These are phyloP conservation scores for Notodonta dromedarius DNA, from an alignment of 2,888 invertebrate genomes.

Conservation along the genomic window DNA sequence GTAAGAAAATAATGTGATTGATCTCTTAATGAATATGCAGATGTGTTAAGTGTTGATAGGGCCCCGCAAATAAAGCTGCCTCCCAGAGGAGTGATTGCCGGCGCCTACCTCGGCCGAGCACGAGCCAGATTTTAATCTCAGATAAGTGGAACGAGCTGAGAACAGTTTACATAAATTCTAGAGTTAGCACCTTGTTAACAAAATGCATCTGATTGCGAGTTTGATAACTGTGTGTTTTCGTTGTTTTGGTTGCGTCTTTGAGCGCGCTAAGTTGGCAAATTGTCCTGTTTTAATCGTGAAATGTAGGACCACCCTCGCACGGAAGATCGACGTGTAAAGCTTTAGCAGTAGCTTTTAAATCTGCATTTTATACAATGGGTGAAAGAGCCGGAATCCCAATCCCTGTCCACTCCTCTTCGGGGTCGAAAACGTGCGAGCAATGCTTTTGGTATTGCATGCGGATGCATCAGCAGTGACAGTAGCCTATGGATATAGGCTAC, in stretches of 20 bases:
- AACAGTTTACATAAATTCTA: slow-evolving; percentile 83
- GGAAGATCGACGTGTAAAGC: no score
- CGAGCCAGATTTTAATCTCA: slow-evolving; percentile 81
- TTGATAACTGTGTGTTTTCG: slow-evolving; percentile 63
- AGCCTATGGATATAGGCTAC: no score
- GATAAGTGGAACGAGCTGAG: slow-evolving; percentile 73
- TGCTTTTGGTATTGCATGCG: no score
- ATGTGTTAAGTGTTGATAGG: slow-evolving; percentile 78
- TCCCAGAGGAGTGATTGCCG: slow-evolving; percentile 79
- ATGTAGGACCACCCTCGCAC: no score
- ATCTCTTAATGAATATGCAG: slow-evolving; percentile 82
- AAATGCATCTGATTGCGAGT: slow-evolving; percentile 80
- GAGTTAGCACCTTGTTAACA: slow-evolving; percentile 82
- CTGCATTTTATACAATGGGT: no score
- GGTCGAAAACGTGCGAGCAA: no score
- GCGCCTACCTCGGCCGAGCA: slow-evolving; percentile 62
- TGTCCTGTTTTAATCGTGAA: background rate
- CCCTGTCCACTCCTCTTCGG: no score
- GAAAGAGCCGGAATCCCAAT: no score
- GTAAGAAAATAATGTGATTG: slow-evolving; percentile 74
- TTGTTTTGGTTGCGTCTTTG: slow-evolving; percentile 33
- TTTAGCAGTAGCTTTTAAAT: no score
- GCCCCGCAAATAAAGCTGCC: slow-evolving; percentile 70
- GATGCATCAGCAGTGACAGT: no score
- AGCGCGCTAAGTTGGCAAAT: slow-evolving; percentile 6